Evolutionary conservation across 2,797 vertebrate genomes (phyloP), one percentile per base, ranked within the genome.

Genomic region (Typhlichthys subterraneus): DNA sequence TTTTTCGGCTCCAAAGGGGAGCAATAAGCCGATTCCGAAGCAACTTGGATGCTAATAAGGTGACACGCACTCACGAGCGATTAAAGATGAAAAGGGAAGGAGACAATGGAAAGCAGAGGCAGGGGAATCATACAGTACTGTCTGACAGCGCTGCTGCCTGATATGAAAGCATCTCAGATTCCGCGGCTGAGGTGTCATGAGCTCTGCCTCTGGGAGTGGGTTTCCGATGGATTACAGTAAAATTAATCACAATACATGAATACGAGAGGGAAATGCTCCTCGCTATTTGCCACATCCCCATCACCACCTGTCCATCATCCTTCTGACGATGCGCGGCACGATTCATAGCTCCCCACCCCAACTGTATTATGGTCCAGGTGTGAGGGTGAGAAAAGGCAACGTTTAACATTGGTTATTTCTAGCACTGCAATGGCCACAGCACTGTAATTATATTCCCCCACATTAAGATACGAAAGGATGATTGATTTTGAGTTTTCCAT

Each of bases 11-110:
- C 67, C 59, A 57, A 45, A 14, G 57, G 47, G 73, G 52, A 58
- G 61, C 69, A 63, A 75, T 60, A 65, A 65, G 60, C 64, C 17
- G 71, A 83, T 78, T 56, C 77, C 80, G 72, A 76, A 77, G 76
- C 76, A 75, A 81, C 68, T 57, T 51, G 63, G 74, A 91, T 84
- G 88, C 84, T 88, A 91, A 91, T 88, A 79, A 72, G 76, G 69
- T 72, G 81, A 80, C 73, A 70, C 53, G 70, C 71, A 64, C 71
- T 77, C 77, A 48, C 73, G 38, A 81, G 79, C 60, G 68, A 84
- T 92, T 86, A 88, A 80, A 91, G 81, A 89, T 90, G 87, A 91
- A 88, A 89, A 85, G 84, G 71, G 74, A 79, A 70, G 53, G 59
- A 85, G 73, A 87, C 83, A 59, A 79, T 69, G 73, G 61, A 75